phyloP scores from a whole-genome alignment of 2,113 vertebrate genomes.

The Alouatta palliata region DNA sequence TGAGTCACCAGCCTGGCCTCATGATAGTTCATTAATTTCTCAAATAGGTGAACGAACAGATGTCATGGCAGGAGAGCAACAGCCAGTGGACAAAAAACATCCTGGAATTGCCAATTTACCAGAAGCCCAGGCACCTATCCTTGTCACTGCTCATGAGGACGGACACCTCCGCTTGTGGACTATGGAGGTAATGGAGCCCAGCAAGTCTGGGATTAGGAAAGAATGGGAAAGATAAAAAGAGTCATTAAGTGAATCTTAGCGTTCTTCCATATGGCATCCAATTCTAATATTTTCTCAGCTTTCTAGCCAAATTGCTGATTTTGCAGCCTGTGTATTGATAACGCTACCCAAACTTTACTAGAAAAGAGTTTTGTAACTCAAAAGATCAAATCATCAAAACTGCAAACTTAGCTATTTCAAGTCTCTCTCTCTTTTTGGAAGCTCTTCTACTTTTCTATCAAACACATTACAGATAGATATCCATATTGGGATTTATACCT shows the following conservation, averaged over 20 bases:
- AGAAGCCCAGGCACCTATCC: conserved; percentile 59
- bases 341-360: neutral
- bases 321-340: neutral
- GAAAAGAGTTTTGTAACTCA: neutral
- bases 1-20: too few species aligned
- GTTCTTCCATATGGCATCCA: neutral
- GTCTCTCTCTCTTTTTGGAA: neutral
- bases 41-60: conserved; percentile 41
- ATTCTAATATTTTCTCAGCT: neutral
- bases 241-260: neutral
- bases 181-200: conserved; percentile 73
- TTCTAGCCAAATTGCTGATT: neutral
- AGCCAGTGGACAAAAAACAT: neutral
- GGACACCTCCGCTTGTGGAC: conserved; percentile 83
- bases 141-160: conserved; percentile 83
- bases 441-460: neutral
- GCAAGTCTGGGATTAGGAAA: neutral
- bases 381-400: neutral
- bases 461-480: neutral
- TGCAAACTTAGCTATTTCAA: neutral
- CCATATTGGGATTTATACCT: too few species aligned
- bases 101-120: accelerated
- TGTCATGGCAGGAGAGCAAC: neutral
- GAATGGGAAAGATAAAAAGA: neutral
- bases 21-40: neutral